phyloP scores from a whole-genome alignment of 2,113 vertebrate genomes.

The Ammodytes dubius region DNA sequence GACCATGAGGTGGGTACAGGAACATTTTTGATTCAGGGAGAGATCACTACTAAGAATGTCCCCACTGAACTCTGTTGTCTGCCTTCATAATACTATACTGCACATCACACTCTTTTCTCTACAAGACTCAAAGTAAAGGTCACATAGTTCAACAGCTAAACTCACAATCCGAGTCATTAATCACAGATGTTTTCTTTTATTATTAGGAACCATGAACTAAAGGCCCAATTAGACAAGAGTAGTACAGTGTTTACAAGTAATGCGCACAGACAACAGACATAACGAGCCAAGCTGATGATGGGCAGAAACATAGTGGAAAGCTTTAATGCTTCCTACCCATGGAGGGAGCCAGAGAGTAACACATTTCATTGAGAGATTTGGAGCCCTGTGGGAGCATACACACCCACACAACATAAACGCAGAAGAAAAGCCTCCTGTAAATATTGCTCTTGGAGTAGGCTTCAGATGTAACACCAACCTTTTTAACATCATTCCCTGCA shows the following conservation, averaged over 20 bases:
- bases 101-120: not conserved
- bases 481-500: slow-evolving; percentile 25
- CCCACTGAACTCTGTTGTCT: slow-evolving; percentile 7
- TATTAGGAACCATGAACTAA: not conserved
- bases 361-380: slow-evolving; percentile 49
- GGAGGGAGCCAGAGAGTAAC: slow-evolving; percentile 80
- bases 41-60: not conserved
- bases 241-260: not conserved
- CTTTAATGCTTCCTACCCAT: slow-evolving; percentile 59
- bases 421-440: slow-evolving; percentile 48
- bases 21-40: not conserved
- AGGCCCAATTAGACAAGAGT: not conserved
- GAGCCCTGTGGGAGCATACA: slow-evolving; percentile 59
- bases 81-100: not conserved
- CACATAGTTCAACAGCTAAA: not conserved
- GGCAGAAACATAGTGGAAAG: slow-evolving; percentile 1
- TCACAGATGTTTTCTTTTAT: not conserved
- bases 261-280: not conserved
- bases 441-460: slow-evolving; percentile 47
- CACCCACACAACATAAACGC: slow-evolving; percentile 65
- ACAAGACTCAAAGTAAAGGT: slow-evolving; percentile 8
- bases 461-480: slow-evolving; percentile 45
- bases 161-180: slow-evolving; percentile 4
- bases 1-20: not conserved
- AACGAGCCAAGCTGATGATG: slow-evolving; percentile 1